phyloP scores from a whole-genome alignment of 2,797 vertebrate genomes.

The Liasis olivaceus region DNA sequence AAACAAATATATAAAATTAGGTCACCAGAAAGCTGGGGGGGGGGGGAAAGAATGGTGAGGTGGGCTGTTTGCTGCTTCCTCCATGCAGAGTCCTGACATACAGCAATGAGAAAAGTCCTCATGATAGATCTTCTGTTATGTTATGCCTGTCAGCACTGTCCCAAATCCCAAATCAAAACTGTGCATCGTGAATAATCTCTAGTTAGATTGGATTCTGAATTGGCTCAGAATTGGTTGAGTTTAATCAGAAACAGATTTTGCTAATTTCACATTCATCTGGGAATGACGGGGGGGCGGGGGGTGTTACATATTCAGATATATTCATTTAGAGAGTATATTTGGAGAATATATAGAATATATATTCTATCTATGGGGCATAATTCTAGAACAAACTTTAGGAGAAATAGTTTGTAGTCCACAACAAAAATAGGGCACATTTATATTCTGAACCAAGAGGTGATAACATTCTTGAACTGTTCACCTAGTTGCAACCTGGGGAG shows the following conservation, averaged over 20 bases:
- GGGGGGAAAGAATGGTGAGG: constrained; percentile 2
- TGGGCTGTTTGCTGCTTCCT: background rate
- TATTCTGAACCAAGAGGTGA: background rate
- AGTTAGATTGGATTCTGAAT: background rate
- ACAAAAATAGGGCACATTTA: background rate
- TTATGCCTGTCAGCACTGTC: background rate
- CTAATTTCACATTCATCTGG: background rate
- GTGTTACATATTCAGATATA: background rate
- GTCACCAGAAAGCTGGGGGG: constrained; percentile 26
- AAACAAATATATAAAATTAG: constrained; percentile 49
- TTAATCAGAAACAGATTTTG: background rate
- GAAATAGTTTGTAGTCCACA: background rate
- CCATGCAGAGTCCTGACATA: background rate
- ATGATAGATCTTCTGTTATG: background rate
- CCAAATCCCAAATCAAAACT: background rate
- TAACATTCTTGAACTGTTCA: background rate
- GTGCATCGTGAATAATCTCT: background rate
- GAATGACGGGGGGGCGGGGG: background rate
- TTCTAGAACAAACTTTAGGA: background rate
- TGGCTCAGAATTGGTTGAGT: background rate
- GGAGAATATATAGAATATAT: no score
- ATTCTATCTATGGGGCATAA: no score
- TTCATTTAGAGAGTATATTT: no score
- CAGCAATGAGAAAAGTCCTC: background rate
- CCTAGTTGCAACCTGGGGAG: background rate